Percentiles rank a stretch among this genome's conserved stretches.
phyloP scores from a whole-genome alignment of 37 sponge, comb jelly and placozoan genomes.

The Tethya wilhelma region DNA sequence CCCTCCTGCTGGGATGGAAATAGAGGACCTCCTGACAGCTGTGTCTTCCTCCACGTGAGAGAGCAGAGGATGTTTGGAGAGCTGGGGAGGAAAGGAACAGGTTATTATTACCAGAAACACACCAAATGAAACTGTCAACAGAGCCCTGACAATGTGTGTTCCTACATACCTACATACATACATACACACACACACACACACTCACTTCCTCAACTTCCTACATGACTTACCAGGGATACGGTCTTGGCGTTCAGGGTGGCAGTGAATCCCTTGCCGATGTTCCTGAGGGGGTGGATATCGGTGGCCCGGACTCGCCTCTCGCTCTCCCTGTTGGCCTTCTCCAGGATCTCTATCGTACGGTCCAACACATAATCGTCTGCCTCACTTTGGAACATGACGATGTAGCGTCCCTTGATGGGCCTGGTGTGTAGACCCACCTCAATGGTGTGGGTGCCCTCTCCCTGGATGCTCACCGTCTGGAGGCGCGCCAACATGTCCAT shows the following conservation, averaged over 20 bases:
- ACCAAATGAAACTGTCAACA: not conserved
- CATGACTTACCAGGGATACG: slow-evolving; percentile 57
- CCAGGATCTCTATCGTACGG: slow-evolving; percentile 37
- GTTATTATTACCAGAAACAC: not conserved
- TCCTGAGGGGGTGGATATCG: slow-evolving; percentile 41
- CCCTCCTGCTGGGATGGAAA: not conserved
- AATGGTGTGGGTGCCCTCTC: not conserved
- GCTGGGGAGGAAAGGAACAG: slow-evolving; percentile 13
- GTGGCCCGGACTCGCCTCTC: slow-evolving; percentile 35
- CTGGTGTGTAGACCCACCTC: slow-evolving; percentile 19
- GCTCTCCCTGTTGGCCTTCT: slow-evolving; percentile 46
- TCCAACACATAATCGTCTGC: slow-evolving; percentile 52
- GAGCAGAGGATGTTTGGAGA: slow-evolving; percentile 58
- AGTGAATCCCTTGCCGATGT: slow-evolving; percentile 63
- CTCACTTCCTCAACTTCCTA: not conserved
- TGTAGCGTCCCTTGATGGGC: slow-evolving; percentile 58
- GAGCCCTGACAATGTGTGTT: not conserved
- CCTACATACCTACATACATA: not conserved
- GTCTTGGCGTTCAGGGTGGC: slow-evolving; percentile 67
- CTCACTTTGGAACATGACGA: slow-evolving; percentile 43
- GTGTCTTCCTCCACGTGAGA: slow-evolving; percentile 61
- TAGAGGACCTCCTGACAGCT: slow-evolving; percentile 33
- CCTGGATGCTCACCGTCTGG: slow-evolving; percentile 1
- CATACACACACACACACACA: slow-evolving; percentile 12
- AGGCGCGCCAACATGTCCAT: not conserved